Conservation (phyloP, 1,140 invertebrate genomes). For the Ctenoplectra terminalis region DNA sequence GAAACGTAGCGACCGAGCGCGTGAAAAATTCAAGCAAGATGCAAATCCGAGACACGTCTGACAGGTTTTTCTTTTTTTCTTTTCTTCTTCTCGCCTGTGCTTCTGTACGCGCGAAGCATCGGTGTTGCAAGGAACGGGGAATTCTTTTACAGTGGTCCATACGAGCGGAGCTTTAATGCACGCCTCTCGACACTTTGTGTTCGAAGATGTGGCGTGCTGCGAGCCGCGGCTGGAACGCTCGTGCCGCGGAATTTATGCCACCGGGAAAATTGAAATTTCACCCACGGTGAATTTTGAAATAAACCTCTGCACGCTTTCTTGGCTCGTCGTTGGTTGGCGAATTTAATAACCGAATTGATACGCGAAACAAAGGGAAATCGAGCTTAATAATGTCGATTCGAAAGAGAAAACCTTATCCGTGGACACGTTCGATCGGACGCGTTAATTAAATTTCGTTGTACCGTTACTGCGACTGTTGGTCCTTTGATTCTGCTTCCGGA, state of each 20-base stretch:
- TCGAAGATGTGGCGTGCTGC: conserved; percentile 16
- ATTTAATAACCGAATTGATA: conserved; percentile 14
- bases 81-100: not conserved
- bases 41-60: conserved; percentile 36
- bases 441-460: conserved; percentile 12
- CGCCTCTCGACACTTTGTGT: conserved; percentile 22
- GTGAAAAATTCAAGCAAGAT: conserved; percentile 44
- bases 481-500: not conserved
- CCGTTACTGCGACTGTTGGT: not conserved
- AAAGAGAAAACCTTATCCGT: not conserved
- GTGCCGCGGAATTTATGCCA: conserved; percentile 33
- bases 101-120: not conserved
- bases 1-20: not conserved
- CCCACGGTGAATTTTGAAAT: conserved; percentile 33
- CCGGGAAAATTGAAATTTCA: conserved; percentile 47
- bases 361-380: not conserved
- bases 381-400: not conserved
- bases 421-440: not conserved
- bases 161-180: conserved; percentile 34
- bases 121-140: conserved; percentile 1
- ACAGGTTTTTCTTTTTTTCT: not conserved
- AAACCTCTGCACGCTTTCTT: conserved; percentile 5
- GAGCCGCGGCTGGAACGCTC: not conserved
- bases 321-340: not conserved
- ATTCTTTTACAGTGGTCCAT: conserved; percentile 27